phyloP scores from a whole-genome alignment of 2,797 vertebrate genomes.

The Gymnopithys bicolor region DNA sequence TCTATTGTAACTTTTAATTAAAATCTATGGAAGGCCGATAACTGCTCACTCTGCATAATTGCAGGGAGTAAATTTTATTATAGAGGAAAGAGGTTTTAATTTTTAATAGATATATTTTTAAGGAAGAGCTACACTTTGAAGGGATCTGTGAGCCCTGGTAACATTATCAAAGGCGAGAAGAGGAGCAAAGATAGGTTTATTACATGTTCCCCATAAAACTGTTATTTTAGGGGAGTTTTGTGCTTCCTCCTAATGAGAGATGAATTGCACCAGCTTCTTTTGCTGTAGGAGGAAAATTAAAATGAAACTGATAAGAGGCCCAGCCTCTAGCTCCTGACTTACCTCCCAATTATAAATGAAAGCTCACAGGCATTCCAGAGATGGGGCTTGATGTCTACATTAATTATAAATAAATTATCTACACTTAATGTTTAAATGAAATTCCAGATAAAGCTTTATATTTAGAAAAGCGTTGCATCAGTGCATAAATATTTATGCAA shows the following conservation, averaged over 20 bases:
- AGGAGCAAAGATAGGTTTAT: not conserved
- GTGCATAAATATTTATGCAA: conserved; percentile 56
- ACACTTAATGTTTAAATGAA: conserved; percentile 67
- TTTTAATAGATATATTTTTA: conserved; percentile 57
- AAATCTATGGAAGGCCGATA: conserved; percentile 37
- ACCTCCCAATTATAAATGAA: conserved; percentile 58
- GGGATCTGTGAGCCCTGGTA: not conserved
- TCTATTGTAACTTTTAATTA: conserved; percentile 55
- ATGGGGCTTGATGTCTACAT: conserved; percentile 66
- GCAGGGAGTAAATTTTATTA: conserved; percentile 22
- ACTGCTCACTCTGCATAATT: conserved; percentile 30
- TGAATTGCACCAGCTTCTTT: conserved; percentile 12
- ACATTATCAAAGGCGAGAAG: not conserved
- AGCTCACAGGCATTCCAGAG: conserved; percentile 55
- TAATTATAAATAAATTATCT: conserved; percentile 76
- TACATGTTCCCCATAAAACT: conserved; percentile 4
- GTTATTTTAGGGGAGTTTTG: conserved; percentile 27
- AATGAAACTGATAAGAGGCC: conserved; percentile 53
- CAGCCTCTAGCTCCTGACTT: conserved; percentile 35
- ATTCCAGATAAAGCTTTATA: conserved; percentile 66
- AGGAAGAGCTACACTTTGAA: conserved; percentile 29
- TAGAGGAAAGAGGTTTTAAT: conserved; percentile 43
- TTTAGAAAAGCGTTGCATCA: conserved; percentile 44
- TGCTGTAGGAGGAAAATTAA: conserved; percentile 38
- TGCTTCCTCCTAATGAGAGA: conserved; percentile 24